A percentile compares a stretch with the other conserved stretches of the same genome.
Evolutionary conservation across 2,113 vertebrate genomes (phyloP).

Genomic region (Oxygymnocypris stewartii): DNA sequence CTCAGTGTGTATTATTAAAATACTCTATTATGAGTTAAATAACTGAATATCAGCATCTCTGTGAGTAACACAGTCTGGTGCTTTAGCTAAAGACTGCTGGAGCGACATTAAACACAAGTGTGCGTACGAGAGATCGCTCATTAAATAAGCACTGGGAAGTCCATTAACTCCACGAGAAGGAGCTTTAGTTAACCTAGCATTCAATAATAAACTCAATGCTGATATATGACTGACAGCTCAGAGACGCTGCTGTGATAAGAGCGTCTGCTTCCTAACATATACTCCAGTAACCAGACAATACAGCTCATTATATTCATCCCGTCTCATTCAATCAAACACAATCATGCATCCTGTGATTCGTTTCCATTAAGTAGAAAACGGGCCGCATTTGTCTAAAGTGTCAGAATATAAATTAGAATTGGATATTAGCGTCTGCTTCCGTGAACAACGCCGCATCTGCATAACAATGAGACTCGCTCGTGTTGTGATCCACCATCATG

Average conservation of each 20-base stretch:
- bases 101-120: background rate
- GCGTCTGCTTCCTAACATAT: conserved; percentile 1
- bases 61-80: background rate
- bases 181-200: background rate
- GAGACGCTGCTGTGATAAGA: conserved; percentile 36
- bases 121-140: background rate
- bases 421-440: conserved; percentile 11
- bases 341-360: background rate
- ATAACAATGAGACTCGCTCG: conserved; percentile 45
- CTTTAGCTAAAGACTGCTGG: background rate
- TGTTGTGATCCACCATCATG: background rate
- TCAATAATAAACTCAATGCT: background rate
- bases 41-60: background rate
- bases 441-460: conserved; percentile 43
- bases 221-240: conserved; percentile 43
- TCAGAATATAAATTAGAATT: conserved; percentile 8
- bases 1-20: background rate
- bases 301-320: background rate
- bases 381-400: background rate
- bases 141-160: background rate
- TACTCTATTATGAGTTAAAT: background rate
- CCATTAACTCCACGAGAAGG: background rate
- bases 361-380: background rate
- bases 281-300: conserved; percentile 16
- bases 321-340: background rate